Conservation (phyloP, 2,113 vertebrate species). For the Lontra canadensis region DNA sequence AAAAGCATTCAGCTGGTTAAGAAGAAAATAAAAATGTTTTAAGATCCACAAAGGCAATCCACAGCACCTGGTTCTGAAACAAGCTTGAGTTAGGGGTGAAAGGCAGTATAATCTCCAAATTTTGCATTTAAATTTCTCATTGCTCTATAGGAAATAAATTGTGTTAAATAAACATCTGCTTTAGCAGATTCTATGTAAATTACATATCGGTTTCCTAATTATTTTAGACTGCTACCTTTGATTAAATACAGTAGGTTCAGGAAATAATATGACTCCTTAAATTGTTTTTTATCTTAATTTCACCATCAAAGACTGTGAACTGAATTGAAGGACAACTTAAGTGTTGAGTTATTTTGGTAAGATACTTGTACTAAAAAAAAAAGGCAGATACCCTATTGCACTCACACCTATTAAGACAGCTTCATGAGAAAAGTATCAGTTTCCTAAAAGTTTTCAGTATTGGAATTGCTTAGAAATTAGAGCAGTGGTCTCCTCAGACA, state of each 20-base stretch:
- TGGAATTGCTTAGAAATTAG: not conserved
- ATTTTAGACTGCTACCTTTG: slow-evolving; percentile 57
- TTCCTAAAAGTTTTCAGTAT: slow-evolving; percentile 10
- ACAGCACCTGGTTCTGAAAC: not conserved
- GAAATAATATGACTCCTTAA: slow-evolving; percentile 34
- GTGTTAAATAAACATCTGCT: slow-evolving; percentile 52
- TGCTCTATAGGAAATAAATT: slow-evolving; percentile 49
- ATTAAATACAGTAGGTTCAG: slow-evolving; percentile 56
- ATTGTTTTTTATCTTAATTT: slow-evolving; percentile 55
- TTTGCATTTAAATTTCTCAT: slow-evolving; percentile 29
- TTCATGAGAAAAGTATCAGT: not conserved
- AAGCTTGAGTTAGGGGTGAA: not conserved
- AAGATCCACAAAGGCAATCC: slow-evolving; percentile 1
- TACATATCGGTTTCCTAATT: slow-evolving; percentile 61
- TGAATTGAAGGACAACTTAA: slow-evolving; percentile 3
- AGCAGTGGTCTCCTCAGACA: not conserved
- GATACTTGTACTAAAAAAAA: not conserved
- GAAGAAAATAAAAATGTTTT: not conserved
- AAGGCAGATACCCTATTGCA: not conserved
- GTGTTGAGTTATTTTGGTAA: not conserved
- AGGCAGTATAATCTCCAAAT: not conserved
- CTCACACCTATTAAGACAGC: not conserved
- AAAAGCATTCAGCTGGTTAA: not conserved
- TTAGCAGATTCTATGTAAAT: slow-evolving; percentile 60
- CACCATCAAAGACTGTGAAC: not conserved